Evolutionary conservation across 2,797 vertebrate genomes (phyloP), one percentile per base, ranked within the genome.

Genomic region (Chelonia mydas): DNA sequence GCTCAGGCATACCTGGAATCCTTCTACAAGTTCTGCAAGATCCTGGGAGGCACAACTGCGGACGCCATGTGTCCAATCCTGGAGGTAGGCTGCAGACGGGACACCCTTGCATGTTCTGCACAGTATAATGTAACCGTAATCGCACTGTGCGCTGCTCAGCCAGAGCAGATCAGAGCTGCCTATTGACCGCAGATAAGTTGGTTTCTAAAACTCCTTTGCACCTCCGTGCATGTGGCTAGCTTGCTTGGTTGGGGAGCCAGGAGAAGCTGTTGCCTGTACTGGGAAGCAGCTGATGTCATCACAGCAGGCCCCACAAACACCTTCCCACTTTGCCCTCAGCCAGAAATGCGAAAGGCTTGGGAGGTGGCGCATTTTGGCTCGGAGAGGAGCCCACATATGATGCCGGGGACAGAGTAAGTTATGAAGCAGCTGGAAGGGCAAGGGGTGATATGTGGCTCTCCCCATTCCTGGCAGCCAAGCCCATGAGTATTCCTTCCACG

Each of bases 21-120:
- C 83, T 99, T 99, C 97, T 99, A 99, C 97, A 99, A 99, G 95
- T 99, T 99, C 98, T 99, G 99, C 97, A 99, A 99, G 86, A 98
- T 98, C 1, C 97, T 99, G 49, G 99, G 99, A 61, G 99, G 99
- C 93, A 99, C 99, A 83, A 99, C 99, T 0, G 99, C 99, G 1
- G 99, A 99, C 54, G 99, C 99, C 91, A 99, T 99, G 99, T 99
- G 99, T 97, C 99, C 99, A 0, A 99, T 99, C 95, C 97, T 99
- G 94, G 99, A 99, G 99, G 99, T 99, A 95, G 92, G 97, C 68
- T 95, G 90, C 49, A 89, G 19, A 5, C 19, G 3, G 65, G n/a
- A 59, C 31, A 27, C 19, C 33, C 41, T 13, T 13, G 11, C 3
- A 2, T 17, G 9, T 6, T 11, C 33, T 41, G 82, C 59, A 16